A percentile compares a stretch with the other conserved stretches of the same genome.
Evolutionary conservation across 2,888 invertebrate species (phyloP).

Genomic region (Phasia obesa): DNA sequence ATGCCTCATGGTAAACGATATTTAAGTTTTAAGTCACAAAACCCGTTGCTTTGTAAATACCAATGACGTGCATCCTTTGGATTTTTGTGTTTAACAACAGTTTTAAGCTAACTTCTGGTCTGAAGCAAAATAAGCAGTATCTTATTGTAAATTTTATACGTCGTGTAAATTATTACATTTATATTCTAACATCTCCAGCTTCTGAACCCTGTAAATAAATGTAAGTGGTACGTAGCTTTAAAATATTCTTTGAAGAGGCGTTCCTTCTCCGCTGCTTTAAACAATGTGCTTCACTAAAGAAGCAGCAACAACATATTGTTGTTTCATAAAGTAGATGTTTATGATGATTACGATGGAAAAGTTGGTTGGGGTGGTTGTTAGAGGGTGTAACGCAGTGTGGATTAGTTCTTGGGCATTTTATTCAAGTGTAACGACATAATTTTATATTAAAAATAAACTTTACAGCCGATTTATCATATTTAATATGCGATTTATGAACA

Average conservation of each 20-base stretch:
- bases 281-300: conserved; percentile 18
- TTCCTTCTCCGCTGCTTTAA: conserved; percentile 41
- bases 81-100: too few relatives aligned
- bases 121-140: too few relatives aligned
- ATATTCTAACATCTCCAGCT: background rate
- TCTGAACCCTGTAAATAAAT: conserved; percentile 17
- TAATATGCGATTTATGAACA: conserved; percentile 79
- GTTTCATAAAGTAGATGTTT: conserved; percentile 36
- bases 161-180: too few relatives aligned
- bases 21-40: too few relatives aligned
- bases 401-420: conserved; percentile 60
- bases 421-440: conserved; percentile 74
- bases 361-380: conserved; percentile 16
- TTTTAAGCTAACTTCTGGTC: too few relatives aligned
- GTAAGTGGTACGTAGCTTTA: conserved; percentile 3
- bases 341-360: conserved; percentile 43
- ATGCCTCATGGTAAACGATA: too few relatives aligned
- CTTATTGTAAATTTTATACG: too few relatives aligned
- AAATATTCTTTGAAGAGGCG: conserved; percentile 43
- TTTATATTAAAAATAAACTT: conserved; percentile 76
- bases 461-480: conserved; percentile 81
- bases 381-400: conserved; percentile 30
- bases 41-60: too few relatives aligned
- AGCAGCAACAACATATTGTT: conserved; percentile 66
- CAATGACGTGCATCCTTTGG: too few relatives aligned